Percentiles rank a stretch among this genome's conserved stretches.
These are phyloP conservation scores for Gortyna flavago DNA, from an alignment of 2,888 invertebrate genomes.

Conservation along the genomic window DNA sequence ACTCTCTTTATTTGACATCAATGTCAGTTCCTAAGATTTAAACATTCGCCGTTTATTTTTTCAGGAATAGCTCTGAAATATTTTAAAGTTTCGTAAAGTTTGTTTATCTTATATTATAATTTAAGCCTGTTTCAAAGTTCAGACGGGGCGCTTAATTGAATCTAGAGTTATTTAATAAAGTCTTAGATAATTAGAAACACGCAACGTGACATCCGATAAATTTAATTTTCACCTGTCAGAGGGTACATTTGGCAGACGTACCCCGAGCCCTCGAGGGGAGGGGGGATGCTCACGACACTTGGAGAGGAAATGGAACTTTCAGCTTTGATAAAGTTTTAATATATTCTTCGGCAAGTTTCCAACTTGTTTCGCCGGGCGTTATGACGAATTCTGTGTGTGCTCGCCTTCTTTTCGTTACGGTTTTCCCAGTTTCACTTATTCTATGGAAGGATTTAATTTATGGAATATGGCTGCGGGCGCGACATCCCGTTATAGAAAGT, in stretches of 20 bases:
- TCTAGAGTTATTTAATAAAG: conserved; percentile 57
- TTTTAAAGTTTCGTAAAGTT: conserved; percentile 44
- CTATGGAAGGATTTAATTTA: conserved; percentile 75
- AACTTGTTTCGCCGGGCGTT: conserved; percentile 82
- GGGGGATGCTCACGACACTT: conserved; percentile 73
- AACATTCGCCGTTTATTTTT: conserved; percentile 13
- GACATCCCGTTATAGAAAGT: conserved; percentile 62
- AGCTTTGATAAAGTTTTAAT: conserved; percentile 90
- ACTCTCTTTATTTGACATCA: conserved; percentile 11
- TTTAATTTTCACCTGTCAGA: conserved; percentile 73
- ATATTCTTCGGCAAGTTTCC: conserved; percentile 88
- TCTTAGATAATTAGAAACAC: conserved; percentile 62
- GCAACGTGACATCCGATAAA: conserved; percentile 69
- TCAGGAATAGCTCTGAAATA: conserved; percentile 20
- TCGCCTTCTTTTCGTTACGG: conserved; percentile 70
- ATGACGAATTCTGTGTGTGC: conserved; percentile 81
- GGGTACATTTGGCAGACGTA: conserved; percentile 55
- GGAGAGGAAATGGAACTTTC: conserved; percentile 85
- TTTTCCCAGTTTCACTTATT: conserved; percentile 71
- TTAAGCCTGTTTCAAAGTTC: conserved; percentile 52
- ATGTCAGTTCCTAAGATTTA: neutral
- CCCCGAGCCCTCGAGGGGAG: conserved; percentile 56
- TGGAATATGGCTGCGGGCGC: conserved; percentile 65
- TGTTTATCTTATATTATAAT: conserved; percentile 52
- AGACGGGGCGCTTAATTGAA: conserved; percentile 54